Conservation (phyloP, 1,140 invertebrate species). For the Drosophila athabasca region DNA sequence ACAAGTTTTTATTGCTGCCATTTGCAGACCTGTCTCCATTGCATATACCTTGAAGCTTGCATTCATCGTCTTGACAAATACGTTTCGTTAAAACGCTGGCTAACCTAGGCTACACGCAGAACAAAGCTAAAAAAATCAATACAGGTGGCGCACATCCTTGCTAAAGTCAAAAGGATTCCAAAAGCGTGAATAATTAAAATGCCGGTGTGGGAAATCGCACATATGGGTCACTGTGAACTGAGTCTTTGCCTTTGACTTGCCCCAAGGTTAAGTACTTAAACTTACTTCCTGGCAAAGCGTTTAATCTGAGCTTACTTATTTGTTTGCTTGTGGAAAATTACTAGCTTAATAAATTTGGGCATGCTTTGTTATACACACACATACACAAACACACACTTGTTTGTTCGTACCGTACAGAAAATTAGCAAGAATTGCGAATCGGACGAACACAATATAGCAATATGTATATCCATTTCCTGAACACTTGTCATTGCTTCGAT, state of each 20-base stretch:
- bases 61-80: constrained; percentile 8
- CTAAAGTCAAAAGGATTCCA: constrained; percentile 35
- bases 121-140: constrained; percentile 56
- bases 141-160: constrained; percentile 51
- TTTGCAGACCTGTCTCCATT: constrained; percentile 10
- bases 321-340: constrained; percentile 40
- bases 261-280: constrained; percentile 34
- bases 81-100: not conserved
- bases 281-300: not conserved
- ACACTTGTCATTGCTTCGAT: not conserved
- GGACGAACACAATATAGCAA: too few species aligned
- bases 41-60: constrained; percentile 4
- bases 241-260: constrained; percentile 20
- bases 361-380: constrained; percentile 23
- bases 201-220: constrained; percentile 45
- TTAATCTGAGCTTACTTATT: constrained; percentile 11
- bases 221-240: constrained; percentile 58
- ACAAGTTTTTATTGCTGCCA: constrained; percentile 15
- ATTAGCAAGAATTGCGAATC: constrained; percentile 30
- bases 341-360: constrained; percentile 25
- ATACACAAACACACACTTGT: not conserved
- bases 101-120: constrained; percentile 3
- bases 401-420: not conserved
- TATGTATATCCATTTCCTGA: not conserved
- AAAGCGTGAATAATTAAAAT: constrained; percentile 36